Evolutionary conservation across 2,797 vertebrate genomes (phyloP), one percentile per base, ranked within the genome.

Genomic region (Premnoplex brunnescens): DNA sequence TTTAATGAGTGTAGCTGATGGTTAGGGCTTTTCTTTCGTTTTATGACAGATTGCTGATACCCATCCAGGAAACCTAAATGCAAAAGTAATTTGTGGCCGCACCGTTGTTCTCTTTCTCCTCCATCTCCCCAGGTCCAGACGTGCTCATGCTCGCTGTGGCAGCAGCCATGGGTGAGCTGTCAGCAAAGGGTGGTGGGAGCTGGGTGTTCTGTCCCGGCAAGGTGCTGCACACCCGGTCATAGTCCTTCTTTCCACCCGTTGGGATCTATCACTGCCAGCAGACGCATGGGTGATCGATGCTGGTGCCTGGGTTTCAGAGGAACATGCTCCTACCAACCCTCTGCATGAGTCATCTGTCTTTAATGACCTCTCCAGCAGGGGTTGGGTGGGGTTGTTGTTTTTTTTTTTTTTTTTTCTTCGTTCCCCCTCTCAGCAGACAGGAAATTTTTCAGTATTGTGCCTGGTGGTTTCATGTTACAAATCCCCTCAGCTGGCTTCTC

Each of bases 1-100:
- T 96, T 96, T 91, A 95, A 96, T 85, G 91, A 93, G 79, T 36
- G 5, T 71, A 95, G 66, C 92, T 68, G 93, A 79, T 83, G 73
- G 44, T 67, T 88, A 83, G 82, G 62, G 49, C 60, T 92, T 85
- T 96, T 76, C 71, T 92, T 85, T 85, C 43, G 27, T 76, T 81
- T 73, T 89, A 52, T 39, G 85, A 93, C 68, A 86, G 58, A 49
- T 52, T 71, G 49, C 85, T 88, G 88, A 89, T 84, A 56, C 3
- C 14, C 3, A 0, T 84, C 92, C 94, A 95, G 91, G 71, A 94
- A 95, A 69, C 52, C 55, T 58, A 69, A 78, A 84, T 69, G 79
- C 89, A 64, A 18, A 91, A 93, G 34, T 87, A 43, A 71, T 79
- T 95, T 14, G 10, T 74, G 66, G 55, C 56, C 1, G 1, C 41